These are phyloP conservation scores for Tyria jacobaeae DNA, from an alignment of 2,888 invertebrate species.

Conservation along the genomic window DNA sequence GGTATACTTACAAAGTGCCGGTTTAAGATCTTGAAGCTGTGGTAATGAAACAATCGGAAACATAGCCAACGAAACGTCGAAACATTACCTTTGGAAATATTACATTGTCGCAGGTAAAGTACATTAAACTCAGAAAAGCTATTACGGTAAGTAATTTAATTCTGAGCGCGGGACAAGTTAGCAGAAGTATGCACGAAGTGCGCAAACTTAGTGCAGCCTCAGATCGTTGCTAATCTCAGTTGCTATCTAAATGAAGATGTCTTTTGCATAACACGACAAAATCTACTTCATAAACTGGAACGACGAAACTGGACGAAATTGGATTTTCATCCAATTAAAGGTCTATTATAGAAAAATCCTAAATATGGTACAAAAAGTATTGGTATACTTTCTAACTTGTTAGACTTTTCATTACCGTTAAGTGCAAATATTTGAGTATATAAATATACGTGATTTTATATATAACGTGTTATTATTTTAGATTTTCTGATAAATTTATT, in stretches of 20 bases:
- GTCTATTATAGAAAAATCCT: slow-evolving; percentile 44
- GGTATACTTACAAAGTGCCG: slow-evolving; percentile 47
- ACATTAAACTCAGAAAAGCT: slow-evolving; percentile 72
- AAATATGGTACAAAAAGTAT: slow-evolving; percentile 21
- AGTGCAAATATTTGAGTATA: background rate
- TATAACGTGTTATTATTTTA: too few relatives aligned
- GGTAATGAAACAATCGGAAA: slow-evolving; percentile 65
- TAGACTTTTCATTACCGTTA: background rate
- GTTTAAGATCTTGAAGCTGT: slow-evolving; percentile 56
- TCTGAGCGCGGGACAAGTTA: slow-evolving; percentile 64
- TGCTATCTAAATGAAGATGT: slow-evolving; percentile 70
- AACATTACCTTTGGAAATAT: slow-evolving; percentile 61
- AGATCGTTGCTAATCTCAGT: slow-evolving; percentile 66
- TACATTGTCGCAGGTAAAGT: slow-evolving; percentile 62
- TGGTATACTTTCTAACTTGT: background rate
- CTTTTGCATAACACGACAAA: slow-evolving; percentile 70
- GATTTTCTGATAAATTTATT: too few relatives aligned
- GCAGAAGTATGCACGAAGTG: slow-evolving; percentile 67
- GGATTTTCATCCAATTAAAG: slow-evolving; percentile 68
- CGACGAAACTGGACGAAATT: too few relatives aligned
- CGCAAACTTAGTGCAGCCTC: slow-evolving; percentile 63
- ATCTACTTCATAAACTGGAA: too few relatives aligned
- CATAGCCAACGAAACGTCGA: slow-evolving; percentile 55
- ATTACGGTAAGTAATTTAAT: slow-evolving; percentile 78
- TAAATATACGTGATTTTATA: too few relatives aligned